Percentiles rank a stretch among this genome's conserved stretches.
phyloP scores from a whole-genome alignment of 1,140 invertebrate species.

The Campoletis sonorensis region DNA sequence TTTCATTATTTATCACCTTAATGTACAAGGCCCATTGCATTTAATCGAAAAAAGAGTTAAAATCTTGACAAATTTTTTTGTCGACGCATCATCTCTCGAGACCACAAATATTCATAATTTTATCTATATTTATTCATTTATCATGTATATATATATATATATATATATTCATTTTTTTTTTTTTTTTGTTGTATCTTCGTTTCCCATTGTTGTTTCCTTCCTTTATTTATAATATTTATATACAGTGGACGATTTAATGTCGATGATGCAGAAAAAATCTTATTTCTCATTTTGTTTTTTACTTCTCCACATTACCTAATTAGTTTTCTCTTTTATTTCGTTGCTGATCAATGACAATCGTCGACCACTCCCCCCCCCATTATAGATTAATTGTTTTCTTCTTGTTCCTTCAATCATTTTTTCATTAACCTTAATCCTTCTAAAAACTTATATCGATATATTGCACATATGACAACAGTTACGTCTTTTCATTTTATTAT shows the following conservation, averaged over 20 bases:
- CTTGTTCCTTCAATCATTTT: neutral
- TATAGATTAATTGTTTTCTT: conserved; percentile 60
- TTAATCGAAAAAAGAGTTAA: conserved; percentile 26
- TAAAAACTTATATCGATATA: conserved; percentile 75
- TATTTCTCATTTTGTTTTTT: conserved; percentile 61
- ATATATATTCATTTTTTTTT: conserved; percentile 51
- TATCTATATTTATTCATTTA: conserved; percentile 61
- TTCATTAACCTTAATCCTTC: conserved; percentile 64
- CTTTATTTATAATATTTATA: conserved; percentile 53
- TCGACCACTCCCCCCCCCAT: conserved; percentile 45
- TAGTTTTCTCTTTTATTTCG: neutral
- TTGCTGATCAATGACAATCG: neutral
- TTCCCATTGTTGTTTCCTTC: neutral
- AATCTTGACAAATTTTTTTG: conserved; percentile 27
- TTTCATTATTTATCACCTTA: no score
- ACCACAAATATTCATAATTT: conserved; percentile 67
- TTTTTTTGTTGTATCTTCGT: conserved; percentile 24
- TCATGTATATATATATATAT: conserved; percentile 60
- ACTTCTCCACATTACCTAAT: conserved; percentile 69
- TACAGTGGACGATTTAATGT: conserved; percentile 36
- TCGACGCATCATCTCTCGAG: conserved; percentile 61
- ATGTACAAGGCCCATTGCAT: no score
- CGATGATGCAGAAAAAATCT: conserved; percentile 22
- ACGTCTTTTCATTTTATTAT: conserved; percentile 59
- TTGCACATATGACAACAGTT: conserved; percentile 78